These are phyloP conservation scores for Accipiter cooperii DNA, from an alignment of 2,113 vertebrate genomes.

Conservation along the genomic window DNA sequence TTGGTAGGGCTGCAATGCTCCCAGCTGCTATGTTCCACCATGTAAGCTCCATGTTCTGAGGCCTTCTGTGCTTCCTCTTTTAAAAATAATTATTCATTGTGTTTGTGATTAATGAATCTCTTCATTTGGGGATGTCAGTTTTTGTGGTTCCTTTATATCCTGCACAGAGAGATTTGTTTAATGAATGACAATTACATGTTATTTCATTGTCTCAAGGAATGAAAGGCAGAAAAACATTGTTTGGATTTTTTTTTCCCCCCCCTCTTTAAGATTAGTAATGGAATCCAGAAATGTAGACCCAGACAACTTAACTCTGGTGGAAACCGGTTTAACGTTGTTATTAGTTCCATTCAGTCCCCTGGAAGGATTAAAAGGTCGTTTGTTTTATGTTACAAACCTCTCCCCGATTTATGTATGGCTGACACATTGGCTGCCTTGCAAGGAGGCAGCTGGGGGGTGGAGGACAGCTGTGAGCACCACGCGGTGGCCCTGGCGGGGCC, in stretches of 20 bases:
- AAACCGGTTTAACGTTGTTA: neutral
- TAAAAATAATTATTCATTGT: slow-evolving; percentile 21
- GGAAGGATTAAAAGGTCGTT: neutral
- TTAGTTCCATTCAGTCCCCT: neutral
- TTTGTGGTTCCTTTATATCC: slow-evolving; percentile 30
- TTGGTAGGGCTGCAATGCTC: neutral
- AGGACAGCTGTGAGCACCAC: neutral
- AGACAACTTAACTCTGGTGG: neutral
- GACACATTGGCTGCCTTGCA: fast-evolving
- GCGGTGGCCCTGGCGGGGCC: fast-evolving
- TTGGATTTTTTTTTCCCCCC: neutral
- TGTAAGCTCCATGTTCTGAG: neutral
- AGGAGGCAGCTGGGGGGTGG: neutral
- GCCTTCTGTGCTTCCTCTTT: slow-evolving; percentile 17
- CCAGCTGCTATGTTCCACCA: neutral
- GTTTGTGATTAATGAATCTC: slow-evolving; percentile 47
- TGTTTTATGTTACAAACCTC: neutral
- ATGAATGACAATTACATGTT: slow-evolving; percentile 4
- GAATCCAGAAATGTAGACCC: neutral
- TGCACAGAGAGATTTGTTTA: slow-evolving; percentile 6
- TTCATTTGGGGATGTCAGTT: neutral
- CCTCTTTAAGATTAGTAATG: neutral
- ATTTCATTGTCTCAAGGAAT: slow-evolving; percentile 28
- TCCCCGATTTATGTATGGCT: neutral
- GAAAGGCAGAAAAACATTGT: neutral